Base-by-base conservation (phyloP, 1,140 invertebrate species). In the Colletes gigas region DNA sequence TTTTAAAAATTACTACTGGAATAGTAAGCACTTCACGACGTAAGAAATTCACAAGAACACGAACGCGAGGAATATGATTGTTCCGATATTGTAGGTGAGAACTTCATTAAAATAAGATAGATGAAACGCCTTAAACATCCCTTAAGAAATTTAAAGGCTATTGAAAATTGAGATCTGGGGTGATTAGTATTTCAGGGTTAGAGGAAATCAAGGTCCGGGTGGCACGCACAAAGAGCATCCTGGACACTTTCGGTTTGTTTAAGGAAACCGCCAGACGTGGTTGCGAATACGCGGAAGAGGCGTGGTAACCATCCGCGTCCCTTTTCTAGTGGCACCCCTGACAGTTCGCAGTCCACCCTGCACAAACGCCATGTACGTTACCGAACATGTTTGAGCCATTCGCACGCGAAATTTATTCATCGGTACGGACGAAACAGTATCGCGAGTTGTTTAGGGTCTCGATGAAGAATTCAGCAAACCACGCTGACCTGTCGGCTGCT, bases 341-440 rank as follows among this genome's bases (percentile, higher is more conserved):
- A 73, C 73, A 52, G 67, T 60, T 21, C 52, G 15, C 57, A 66
- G 5, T n/a, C 59, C 62, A 76, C 69, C 69, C 73, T 17, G 57
- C 19, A 60, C 52, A 59, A 70, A 44, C 69, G 57, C 21, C 19
- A 8, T 21, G 60, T 55, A 59, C 78, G 57, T 44, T 50, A 55
- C 19, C 67, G 67, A 62, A 73, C 77, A 75, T 68, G 79, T 84
- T 78, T 82, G 85, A 69, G 30, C 57, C 68, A 69, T 72, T 85
- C 82, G 81, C 83, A 83, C 82, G 78, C 55, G 86, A 88, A 89
- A 89, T 89, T 89, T 89, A 89, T 89, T 89, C 88, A 87, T 83
- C 84, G 86, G 69, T 55, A 59, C 63, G 78, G 78, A 47, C 52
- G 50, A 39, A 73, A 77, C 63, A 15, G 44, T 50, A 50, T 70